Evolutionary conservation across 2,888 invertebrate genomes (phyloP), one percentile per base, ranked within the genome.

Genomic region (Sarcophaga subvicina): DNA sequence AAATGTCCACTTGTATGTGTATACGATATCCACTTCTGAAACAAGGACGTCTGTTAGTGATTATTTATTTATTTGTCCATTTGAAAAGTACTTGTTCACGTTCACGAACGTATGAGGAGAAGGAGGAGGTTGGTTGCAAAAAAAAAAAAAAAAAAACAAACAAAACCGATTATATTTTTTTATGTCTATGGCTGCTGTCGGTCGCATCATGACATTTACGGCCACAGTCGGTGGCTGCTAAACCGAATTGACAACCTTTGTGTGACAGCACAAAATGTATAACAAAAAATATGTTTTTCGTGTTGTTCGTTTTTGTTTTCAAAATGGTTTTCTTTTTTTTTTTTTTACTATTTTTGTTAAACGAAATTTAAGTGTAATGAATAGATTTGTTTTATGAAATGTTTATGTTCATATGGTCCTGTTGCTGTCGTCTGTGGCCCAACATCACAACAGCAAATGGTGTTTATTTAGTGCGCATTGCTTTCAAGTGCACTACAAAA

Each of bases 51-150:
- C 67, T 78, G 77, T 78, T 45, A 27, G 59, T 45, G 77, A 78
- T 78, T 78, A 78, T 78, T 78, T 78, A 78, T 78, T 78, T 78
- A 78, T 78, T 78, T 69, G 77, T 69, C 77, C 59, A 22, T 45
- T 59, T 69, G 69, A 69, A 77, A 67, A 69, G 75, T 76, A 47
- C 11, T 69, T n/a, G 69, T 45, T 22, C 22, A 22, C 45, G 62
- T 67, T 60, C 47, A 37, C 22, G 17, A 45, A 45, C 8, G 6
- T 47, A 76, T 37, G 10, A 37, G 10, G 10, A 37, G 37, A 4
- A 37, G 37, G 10, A 54, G 59, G 47, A 45, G 63, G 37, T 64
- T 75, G 64, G 8, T 17, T 17, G 6, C 8, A 17, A 66, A 37
- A 27, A 64, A 66, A 66, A 66, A 14, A 37, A 8, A 37, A 37